Percentiles rank a stretch among this genome's conserved stretches.
phyloP scores from a whole-genome alignment of 2,888 invertebrate species.

The Emmelina monodactyla region DNA sequence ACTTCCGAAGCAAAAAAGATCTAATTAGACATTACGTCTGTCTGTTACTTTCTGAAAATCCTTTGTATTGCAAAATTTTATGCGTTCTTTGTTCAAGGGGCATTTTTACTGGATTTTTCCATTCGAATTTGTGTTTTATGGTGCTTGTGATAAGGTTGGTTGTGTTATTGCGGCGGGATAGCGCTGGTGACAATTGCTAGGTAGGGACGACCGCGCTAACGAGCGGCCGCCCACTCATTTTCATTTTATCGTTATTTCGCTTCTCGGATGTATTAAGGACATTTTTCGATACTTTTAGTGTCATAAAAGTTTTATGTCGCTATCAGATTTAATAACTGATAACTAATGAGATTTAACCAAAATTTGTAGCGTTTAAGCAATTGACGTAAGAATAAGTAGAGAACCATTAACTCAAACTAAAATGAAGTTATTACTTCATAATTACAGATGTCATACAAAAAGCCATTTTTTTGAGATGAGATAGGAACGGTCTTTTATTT shows the following conservation, averaged over 20 bases:
- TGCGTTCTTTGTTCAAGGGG: slow-evolving; percentile 49
- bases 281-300: slow-evolving; percentile 12
- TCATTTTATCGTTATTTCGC: slow-evolving; percentile 26
- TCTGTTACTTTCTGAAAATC: slow-evolving; percentile 55
- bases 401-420: too few relatives aligned
- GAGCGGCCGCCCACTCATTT: slow-evolving; percentile 28
- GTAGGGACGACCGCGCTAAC: slow-evolving; percentile 26
- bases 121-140: slow-evolving; percentile 24
- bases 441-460: too few relatives aligned
- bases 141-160: slow-evolving; percentile 20
- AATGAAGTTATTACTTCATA: too few relatives aligned
- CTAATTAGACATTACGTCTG: slow-evolving; percentile 59
- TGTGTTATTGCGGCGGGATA: slow-evolving; percentile 18
- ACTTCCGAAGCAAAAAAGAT: too few relatives aligned
- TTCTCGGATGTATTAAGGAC: slow-evolving; percentile 19
- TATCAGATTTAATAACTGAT: too few relatives aligned
- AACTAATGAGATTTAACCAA: too few relatives aligned
- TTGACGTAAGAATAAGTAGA: too few relatives aligned
- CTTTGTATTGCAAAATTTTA: slow-evolving; percentile 58
- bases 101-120: slow-evolving; percentile 26
- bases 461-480: too few relatives aligned
- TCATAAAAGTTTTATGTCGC: too few relatives aligned
- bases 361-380: too few relatives aligned
- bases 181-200: slow-evolving; percentile 23
- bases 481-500: too few relatives aligned